Conservation (phyloP, 2,888 invertebrate species). For the Yponomeuta evonymella region DNA sequence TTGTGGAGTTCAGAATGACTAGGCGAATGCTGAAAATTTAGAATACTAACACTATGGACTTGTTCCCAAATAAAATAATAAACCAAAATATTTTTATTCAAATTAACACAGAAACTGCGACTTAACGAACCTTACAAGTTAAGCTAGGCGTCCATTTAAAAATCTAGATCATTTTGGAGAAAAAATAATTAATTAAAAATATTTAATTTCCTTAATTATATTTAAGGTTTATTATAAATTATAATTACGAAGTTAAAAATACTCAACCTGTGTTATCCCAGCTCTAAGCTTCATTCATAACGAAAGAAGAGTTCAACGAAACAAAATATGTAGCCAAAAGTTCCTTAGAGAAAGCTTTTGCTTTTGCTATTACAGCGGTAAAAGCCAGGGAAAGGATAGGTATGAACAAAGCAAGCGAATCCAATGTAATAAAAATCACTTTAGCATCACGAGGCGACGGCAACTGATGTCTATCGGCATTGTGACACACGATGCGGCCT, state of each 20-base stretch:
- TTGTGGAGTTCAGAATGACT: neutral
- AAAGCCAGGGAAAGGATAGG: constrained; percentile 48
- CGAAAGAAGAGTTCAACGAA: neutral
- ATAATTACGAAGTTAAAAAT: neutral
- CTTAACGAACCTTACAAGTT: too few relatives aligned
- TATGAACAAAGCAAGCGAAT: constrained; percentile 71
- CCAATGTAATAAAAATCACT: constrained; percentile 75
- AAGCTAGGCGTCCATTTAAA: too few relatives aligned
- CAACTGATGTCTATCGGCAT: constrained; percentile 69
- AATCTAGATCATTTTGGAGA: too few relatives aligned
- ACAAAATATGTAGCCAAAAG: neutral
- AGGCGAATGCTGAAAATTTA: neutral
- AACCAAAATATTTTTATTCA: too few relatives aligned
- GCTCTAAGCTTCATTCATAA: neutral
- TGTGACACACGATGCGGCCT: constrained; percentile 68
- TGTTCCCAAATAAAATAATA: neutral
- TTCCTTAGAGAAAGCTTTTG: neutral
- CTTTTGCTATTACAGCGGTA: constrained; percentile 19
- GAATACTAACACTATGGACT: neutral
- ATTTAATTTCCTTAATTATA: too few relatives aligned
- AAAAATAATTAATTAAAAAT: too few relatives aligned
- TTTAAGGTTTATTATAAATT: too few relatives aligned
- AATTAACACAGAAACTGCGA: too few relatives aligned
- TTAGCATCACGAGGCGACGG: constrained; percentile 65
- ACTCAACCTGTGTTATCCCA: neutral